A percentile compares a stretch with the other conserved stretches of the same genome.
phyloP scores from a whole-genome alignment of 1,140 invertebrate genomes.

The Bactericera cockerelli region DNA sequence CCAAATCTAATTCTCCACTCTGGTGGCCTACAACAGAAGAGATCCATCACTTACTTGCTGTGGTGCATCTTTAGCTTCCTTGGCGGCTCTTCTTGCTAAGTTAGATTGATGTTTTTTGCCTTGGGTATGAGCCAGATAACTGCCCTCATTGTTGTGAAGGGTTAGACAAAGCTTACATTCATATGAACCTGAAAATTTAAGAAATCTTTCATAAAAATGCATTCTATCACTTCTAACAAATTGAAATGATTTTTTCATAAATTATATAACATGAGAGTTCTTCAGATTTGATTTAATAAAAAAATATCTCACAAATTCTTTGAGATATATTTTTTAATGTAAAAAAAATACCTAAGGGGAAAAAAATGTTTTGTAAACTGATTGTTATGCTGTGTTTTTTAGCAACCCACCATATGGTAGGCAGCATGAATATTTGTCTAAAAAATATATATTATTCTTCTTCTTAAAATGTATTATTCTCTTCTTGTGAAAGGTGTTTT shows the following conservation, averaged over 20 bases:
- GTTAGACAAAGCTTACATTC: conserved; percentile 99
- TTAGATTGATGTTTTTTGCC: conserved; percentile 99
- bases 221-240: too few species aligned
- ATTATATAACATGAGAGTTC: not conserved
- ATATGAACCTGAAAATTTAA: conserved; percentile 62
- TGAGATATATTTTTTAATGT: too few species aligned
- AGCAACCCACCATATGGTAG: too few species aligned
- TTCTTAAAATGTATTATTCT: too few species aligned
- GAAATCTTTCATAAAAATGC: conserved; percentile 4
- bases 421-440: too few species aligned
- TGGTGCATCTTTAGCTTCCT: conserved; percentile 95
- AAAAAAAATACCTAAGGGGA: too few species aligned
- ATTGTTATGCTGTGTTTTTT: too few species aligned
- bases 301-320: not conserved
- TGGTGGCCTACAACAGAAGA: too few species aligned
- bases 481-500: too few species aligned
- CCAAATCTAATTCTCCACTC: too few species aligned
- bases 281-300: not conserved
- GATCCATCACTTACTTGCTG: conserved; percentile 39
- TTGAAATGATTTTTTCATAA: not conserved
- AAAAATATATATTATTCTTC: too few species aligned
- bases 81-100: conserved; percentile 89
- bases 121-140: conserved; percentile 97
- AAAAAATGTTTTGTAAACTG: too few species aligned
- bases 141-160: conserved; percentile 98